Percentiles rank a stretch among this genome's conserved stretches.
Evolutionary conservation across 2,797 vertebrate genomes (phyloP).

Genomic region (Hypotaenidia philippensis): DNA sequence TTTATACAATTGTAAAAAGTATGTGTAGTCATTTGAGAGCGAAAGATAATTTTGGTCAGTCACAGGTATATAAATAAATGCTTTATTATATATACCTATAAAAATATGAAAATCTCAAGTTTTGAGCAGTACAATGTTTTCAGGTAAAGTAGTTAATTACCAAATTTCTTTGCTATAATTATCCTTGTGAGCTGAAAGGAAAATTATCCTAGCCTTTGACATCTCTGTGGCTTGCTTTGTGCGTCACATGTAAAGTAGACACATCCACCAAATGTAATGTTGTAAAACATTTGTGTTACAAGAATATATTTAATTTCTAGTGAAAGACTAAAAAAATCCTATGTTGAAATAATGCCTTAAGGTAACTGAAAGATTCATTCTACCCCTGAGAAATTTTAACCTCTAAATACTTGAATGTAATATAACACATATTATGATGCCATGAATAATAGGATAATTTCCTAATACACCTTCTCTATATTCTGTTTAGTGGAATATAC

Average conservation of each 20-base stretch:
- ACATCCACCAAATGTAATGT: background rate
- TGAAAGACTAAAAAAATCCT: background rate
- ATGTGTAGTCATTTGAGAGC: background rate
- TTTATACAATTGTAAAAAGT: background rate
- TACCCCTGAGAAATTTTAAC: background rate
- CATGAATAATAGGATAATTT: background rate
- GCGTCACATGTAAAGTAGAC: background rate
- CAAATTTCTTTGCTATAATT: background rate
- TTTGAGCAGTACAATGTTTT: background rate
- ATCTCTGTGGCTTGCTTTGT: background rate
- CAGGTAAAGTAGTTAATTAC: background rate
- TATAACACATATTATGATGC: background rate
- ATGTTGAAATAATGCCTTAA: background rate
- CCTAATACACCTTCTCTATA: background rate
- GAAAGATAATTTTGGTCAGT: background rate
- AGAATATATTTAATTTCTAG: background rate
- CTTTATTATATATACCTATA: background rate
- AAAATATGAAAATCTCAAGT: background rate
- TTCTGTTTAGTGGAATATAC: background rate
- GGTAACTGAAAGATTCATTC: background rate
- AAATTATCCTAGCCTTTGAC: background rate
- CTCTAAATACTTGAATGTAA: background rate
- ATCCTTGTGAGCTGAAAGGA: background rate
- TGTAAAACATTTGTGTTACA: constrained; percentile 4
- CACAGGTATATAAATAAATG: background rate